Base-by-base conservation (phyloP, 2,888 invertebrate species). In the Thymelicus sylvestris region DNA sequence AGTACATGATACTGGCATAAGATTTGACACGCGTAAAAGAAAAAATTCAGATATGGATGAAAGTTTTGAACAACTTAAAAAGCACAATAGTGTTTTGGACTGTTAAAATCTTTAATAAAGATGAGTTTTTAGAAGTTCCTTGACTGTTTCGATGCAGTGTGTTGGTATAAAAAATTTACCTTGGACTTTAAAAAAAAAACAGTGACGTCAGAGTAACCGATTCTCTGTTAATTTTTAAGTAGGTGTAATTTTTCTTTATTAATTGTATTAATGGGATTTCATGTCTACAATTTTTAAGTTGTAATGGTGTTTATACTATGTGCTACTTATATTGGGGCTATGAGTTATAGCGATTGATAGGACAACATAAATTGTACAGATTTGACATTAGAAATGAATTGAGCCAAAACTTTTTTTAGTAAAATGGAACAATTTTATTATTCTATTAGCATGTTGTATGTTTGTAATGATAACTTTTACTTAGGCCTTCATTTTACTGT, bases 1-100 rank as follows among this genome's bases (percentile, higher is more conserved):
- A 48, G 91, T 93, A 24, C 87, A 91, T 72, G 91, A 88, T 69
- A 90, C 93, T 52, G 93, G 93, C 71, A 86, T 93, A 12, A 78
- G 89, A 64, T 92, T 92, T 84, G 91, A 92, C 74, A 87, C 83
- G 4, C 86, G 93, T 39, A 93, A 93, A 80, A 82, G 92, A 61
- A 91, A 90, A 82, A 89, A 88, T 68, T 83, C 85, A 12, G 84
- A 86, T 52, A 78, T 78, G 81, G 86, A 86, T 75, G 82, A 85
- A 65, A 80, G 79, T 73, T 77, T 79, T 81, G 90, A 92, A 75
- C 80, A 78, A 75, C 81, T 87, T 68, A 92, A 92, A 82, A 84
- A 86, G 78, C 89, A 88, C 67, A 87, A 80, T 83, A 82, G 80
- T 73, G 68, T 76, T 31, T 68, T 73, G 60, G 73, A 75, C 10